phyloP scores from a whole-genome alignment of 30 jellyfish, hydroid and myxozoan genomes.

The Pelagia noctiluca region DNA sequence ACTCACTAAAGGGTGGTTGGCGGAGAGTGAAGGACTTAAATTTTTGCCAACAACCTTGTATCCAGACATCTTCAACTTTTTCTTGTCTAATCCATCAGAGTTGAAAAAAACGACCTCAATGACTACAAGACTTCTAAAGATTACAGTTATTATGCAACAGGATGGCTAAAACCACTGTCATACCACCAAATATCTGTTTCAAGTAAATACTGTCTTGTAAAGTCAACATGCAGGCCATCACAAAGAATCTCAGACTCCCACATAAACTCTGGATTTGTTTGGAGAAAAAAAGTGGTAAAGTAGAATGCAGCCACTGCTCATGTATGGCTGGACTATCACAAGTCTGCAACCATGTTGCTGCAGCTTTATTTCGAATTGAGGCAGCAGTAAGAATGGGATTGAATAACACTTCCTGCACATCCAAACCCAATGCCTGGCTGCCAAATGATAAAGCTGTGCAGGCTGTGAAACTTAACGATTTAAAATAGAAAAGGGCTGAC shows the following conservation, averaged over 20 bases:
- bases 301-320: too few relatives aligned
- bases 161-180: too few relatives aligned
- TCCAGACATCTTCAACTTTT: too few relatives aligned
- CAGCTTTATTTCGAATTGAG: constrained; percentile 29
- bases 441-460: constrained; percentile 3
- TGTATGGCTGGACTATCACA: constrained; percentile 52
- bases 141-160: too few relatives aligned
- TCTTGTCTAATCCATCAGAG: too few relatives aligned
- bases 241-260: not conserved
- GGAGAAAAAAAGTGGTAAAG: not conserved
- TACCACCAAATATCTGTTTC: too few relatives aligned
- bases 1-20: too few relatives aligned
- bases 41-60: too few relatives aligned
- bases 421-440: constrained; percentile 40
- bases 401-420: constrained; percentile 12
- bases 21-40: too few relatives aligned
- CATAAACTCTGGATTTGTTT: constrained; percentile 10
- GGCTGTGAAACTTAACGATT: too few relatives aligned
- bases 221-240: constrained; percentile 9
- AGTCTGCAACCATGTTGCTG: constrained; percentile 69
- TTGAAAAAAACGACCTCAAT: too few relatives aligned
- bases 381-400: constrained; percentile 52
- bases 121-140: too few relatives aligned
- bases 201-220: not conserved
- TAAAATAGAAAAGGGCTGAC: not conserved